Conservation (phyloP, 1,140 invertebrate genomes). For the Asobara japonica region DNA sequence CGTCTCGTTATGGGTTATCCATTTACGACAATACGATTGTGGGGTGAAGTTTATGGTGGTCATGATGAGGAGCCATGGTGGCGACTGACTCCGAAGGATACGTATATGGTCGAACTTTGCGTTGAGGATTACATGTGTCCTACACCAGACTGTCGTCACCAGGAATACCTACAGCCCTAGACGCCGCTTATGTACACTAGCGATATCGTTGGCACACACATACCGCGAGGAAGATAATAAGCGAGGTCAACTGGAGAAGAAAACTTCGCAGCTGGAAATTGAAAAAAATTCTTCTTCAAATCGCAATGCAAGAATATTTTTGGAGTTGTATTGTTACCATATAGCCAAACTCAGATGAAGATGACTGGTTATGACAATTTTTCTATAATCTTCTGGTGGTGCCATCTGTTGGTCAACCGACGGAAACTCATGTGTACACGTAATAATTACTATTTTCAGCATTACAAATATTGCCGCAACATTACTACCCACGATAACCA, state of each 20-base stretch:
- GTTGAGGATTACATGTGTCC: background rate
- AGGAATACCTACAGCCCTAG: slow-evolving; percentile 20
- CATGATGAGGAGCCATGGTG: slow-evolving; percentile 21
- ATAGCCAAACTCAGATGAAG: no score
- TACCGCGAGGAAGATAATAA: background rate
- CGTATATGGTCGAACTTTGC: background rate
- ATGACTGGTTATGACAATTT: no score
- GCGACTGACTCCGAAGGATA: background rate
- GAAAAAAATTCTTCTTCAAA: background rate
- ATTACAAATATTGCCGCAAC: background rate
- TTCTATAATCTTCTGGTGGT: no score
- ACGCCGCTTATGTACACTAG: slow-evolving; percentile 1
- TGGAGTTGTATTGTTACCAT: no score
- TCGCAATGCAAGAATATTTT: no score
- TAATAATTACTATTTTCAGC: background rate
- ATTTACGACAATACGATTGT: slow-evolving; percentile 35
- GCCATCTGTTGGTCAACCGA: no score
- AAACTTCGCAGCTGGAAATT: no score
- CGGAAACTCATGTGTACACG: no score
- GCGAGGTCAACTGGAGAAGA: slow-evolving; percentile 17
- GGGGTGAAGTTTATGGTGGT: slow-evolving; percentile 27
- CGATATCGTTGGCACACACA: slow-evolving; percentile 25
- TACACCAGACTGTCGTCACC: slow-evolving; percentile 12
- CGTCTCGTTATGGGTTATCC: slow-evolving; percentile 37
- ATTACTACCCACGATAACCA: background rate